These are phyloP conservation scores for Cheiracanthium punctorium DNA, from an alignment of 2,888 invertebrate species.

Conservation along the genomic window DNA sequence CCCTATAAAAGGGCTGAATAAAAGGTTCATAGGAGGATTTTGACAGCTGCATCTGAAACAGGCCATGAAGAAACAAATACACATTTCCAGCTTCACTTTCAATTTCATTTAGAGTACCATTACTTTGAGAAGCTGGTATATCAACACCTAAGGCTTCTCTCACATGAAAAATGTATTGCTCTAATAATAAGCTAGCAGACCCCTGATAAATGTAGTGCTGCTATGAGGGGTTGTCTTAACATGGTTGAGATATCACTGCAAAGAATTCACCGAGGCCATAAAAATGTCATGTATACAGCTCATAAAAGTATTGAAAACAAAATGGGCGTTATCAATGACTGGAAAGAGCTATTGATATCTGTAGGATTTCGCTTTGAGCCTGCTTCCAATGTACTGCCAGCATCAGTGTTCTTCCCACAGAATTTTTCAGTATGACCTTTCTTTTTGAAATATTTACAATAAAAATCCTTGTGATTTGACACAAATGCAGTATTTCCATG, in stretches of 20 bases:
- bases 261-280: constrained; percentile 93
- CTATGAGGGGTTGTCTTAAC: constrained; percentile 92
- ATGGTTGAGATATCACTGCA: constrained; percentile 94
- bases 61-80: constrained; percentile 96
- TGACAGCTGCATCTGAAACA: constrained; percentile 94
- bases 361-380: constrained; percentile 97
- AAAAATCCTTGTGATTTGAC: too few relatives aligned
- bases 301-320: constrained; percentile 97
- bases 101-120: constrained; percentile 73
- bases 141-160: constrained; percentile 83
- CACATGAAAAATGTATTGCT: constrained; percentile 83
- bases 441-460: too few relatives aligned
- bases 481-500: too few relatives aligned
- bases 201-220: constrained; percentile 93
- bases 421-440: too few relatives aligned
- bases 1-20: constrained; percentile 92
- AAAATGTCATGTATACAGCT: constrained; percentile 98
- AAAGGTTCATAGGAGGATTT: constrained; percentile 89
- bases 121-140: constrained; percentile 70
- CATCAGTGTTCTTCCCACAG: constrained; percentile 97
- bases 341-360: constrained; percentile 95
- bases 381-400: constrained; percentile 90
- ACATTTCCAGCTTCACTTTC: constrained; percentile 80
- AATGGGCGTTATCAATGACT: constrained; percentile 84
- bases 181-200: constrained; percentile 79